Evolutionary conservation across 2,888 invertebrate species (phyloP), one percentile per base, ranked within the genome.

Genomic region (Xanthorhoe spadicearia): DNA sequence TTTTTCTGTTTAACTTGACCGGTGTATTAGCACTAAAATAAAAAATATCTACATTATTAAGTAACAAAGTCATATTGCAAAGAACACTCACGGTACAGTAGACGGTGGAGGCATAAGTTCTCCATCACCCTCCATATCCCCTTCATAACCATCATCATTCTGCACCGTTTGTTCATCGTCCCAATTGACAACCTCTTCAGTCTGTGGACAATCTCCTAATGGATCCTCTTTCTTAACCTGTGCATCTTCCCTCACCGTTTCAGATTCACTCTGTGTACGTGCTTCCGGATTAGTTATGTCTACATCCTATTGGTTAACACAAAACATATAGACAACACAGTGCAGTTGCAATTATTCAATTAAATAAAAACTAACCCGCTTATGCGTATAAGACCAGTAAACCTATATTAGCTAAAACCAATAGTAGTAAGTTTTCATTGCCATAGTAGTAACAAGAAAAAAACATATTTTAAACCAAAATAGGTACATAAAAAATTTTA

Each of bases 31-130:
- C n/a, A 28, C 7, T 48, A 46, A 48, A 23, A 23, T 23, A 23
- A 23, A 23, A 23, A 23, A 23, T 23, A 23, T 23, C 23, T 4
- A 23, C 23, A 23, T 23, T 23, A 23, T 23, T 23, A 23, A 3
- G 23, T n/a, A 23, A 4, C 23, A 23, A 4, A 23, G 23, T 4
- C 23, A 23, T 32, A 32, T 32, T 32, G 8, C 1, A 32, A 32
- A 32, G 32, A 32, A 52, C 8, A 84, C 92, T 89, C 76, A 92
- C 92, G 90, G 93, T 15, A 95, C 94, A 38, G 92, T 84, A 67
- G 96, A 95, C 0, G 98, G 98, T 1, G 98, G 98, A 1, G 98
- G 98, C 98, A 98, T 98, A 35, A 97, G 94, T 61, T 95, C 95
- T 2, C 95, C 95, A 79, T 97, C 97, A 50, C 95, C 94, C 75